Conservation (phyloP, 2,888 invertebrate species). For the Junonia oenone region DNA sequence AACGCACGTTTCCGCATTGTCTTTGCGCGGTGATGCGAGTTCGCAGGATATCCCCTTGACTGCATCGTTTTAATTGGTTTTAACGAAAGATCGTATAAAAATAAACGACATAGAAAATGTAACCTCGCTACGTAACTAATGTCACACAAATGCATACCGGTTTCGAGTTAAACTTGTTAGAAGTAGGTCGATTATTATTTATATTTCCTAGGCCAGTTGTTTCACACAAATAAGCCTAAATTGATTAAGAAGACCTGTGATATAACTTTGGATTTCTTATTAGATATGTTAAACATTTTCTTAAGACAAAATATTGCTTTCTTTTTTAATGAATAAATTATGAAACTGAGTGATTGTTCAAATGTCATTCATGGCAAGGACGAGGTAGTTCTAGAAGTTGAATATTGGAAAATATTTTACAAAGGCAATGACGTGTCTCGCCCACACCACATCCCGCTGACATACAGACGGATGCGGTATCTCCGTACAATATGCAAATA, state of each 20-base stretch:
- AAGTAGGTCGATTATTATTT: conserved; percentile 21
- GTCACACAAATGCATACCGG: conserved; percentile 20
- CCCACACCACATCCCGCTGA: conserved; percentile 49
- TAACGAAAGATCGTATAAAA: neutral
- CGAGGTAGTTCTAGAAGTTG: conserved; percentile 4
- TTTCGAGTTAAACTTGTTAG: conserved; percentile 15
- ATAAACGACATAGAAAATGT: conserved; percentile 4
- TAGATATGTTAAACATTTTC: neutral
- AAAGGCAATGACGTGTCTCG: conserved; percentile 72
- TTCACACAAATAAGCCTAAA: neutral
- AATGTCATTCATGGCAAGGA: neutral
- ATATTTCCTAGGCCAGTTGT: neutral
- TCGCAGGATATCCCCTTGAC: conserved; percentile 41
- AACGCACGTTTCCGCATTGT: conserved; percentile 70
- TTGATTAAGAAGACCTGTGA: neutral
- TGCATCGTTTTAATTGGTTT: conserved; percentile 19
- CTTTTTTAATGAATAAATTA: neutral
- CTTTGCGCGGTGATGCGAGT: conserved; percentile 56
- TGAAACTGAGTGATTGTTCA: neutral
- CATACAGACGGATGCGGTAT: conserved; percentile 53
- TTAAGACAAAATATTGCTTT: neutral
- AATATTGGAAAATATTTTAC: conserved; percentile 21
- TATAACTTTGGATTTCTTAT: neutral
- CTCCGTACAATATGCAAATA: conserved; percentile 58
- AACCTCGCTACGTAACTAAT: conserved; percentile 20